These are phyloP conservation scores for Microvelia longipes DNA, from an alignment of 1,140 invertebrate genomes.

Conservation along the genomic window DNA sequence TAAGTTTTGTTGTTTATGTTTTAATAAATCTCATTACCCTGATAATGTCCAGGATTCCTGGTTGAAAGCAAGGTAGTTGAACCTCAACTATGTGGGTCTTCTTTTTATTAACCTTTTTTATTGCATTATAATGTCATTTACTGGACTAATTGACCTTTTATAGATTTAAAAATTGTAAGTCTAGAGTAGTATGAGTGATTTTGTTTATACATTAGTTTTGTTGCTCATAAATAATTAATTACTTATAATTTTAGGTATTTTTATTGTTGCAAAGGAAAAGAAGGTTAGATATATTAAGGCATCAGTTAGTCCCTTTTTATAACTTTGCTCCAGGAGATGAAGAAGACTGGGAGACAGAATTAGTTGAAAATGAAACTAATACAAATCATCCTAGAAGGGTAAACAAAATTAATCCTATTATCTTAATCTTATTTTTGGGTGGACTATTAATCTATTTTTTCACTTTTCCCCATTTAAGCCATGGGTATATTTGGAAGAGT, in stretches of 20 bases:
- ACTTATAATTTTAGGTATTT: slow-evolving; percentile 28
- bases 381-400: not conserved
- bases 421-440: too few species aligned
- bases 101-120: too few species aligned
- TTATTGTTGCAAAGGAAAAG: slow-evolving; percentile 33
- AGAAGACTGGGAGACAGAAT: slow-evolving; percentile 45
- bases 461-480: too few species aligned
- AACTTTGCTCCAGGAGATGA: slow-evolving; percentile 45
- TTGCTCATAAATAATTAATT: not conserved
- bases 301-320: slow-evolving; percentile 48
- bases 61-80: too few species aligned
- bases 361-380: slow-evolving; percentile 21
- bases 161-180: not conserved
- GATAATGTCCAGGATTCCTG: too few species aligned
- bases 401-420: too few species aligned
- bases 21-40: too few species aligned
- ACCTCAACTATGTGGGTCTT: too few species aligned
- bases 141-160: not conserved
- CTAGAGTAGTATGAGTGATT: not conserved
- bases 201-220: not conserved
- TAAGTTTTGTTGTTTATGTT: too few species aligned
- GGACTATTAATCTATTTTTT: too few species aligned
- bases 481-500: too few species aligned
- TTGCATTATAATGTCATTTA: not conserved
- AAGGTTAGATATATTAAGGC: slow-evolving; percentile 39